Base-by-base conservation (phyloP, 2,797 vertebrate genomes). In the Cyclopterus lumpus region DNA sequence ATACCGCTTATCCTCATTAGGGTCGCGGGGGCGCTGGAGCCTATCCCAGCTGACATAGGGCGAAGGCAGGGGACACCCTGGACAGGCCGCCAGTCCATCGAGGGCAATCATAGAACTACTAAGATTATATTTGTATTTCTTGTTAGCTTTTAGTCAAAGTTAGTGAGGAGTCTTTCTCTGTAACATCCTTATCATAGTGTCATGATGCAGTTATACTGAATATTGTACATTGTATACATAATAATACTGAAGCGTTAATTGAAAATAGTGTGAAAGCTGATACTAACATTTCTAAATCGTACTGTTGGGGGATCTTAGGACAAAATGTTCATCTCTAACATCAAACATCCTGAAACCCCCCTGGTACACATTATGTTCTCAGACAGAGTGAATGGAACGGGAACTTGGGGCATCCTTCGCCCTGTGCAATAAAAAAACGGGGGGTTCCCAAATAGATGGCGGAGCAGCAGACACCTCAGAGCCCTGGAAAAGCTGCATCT, bases 401-500 rank as follows among this genome's bases (percentile, higher is more conserved):
- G 49, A 49, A 24, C 22, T n/a, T 7, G 0, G 68, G 59, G 32
- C 44, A 55, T 65, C 54, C 36, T 69, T 67, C 1, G 8, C 62
- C 49, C 9, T 46, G 61, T 54, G 53, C 42, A 38, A 70, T 68
- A 61, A 42, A 61, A 40, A 80, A 69, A 55, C 32, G 38, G 67
- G 67, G 65, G 61, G 32, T 60, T 34, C 63, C 79, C 53, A 63
- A 40, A 46, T 61, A 71, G 59, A 80, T 73, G 67, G 20, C 63
- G 51, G 63, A 74, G 71, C 67, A 72, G 84, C 69, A 81, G 79
- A 87, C 76, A 73, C 67, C 77, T 78, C 70, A 32, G 67, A 46
- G 72, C 40, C 70, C 80, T 59, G 15, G 63, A 89, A 80, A 79
- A 84, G 72, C 76, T 67, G 79, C 54, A 71, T 78, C 88, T 87